Percentiles rank a stretch among this genome's conserved stretches.
Conservation (phyloP, 1,140 invertebrate genomes). For the Ceratoteleas bidentatus region DNA sequence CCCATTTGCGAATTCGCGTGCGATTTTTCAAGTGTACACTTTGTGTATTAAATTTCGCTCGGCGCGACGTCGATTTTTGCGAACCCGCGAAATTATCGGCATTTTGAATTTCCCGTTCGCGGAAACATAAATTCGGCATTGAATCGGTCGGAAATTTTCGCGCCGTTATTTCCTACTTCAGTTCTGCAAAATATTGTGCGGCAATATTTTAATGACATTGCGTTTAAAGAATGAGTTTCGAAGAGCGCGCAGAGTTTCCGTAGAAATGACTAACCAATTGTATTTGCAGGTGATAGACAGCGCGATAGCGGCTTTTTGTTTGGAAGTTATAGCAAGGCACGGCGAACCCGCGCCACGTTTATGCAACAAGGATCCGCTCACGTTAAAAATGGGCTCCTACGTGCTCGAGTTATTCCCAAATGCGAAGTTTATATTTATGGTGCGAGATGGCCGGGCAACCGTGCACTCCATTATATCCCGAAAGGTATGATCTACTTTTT, state of each 20-base stretch:
- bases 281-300: conserved; percentile 90
- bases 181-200: no score
- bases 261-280: conserved; percentile 27
- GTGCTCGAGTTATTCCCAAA: conserved; percentile 90
- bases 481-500: conserved; percentile 83
- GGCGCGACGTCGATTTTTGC: no score
- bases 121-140: no score
- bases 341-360: conserved; percentile 95
- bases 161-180: no score
- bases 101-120: no score
- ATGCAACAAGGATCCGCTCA: conserved; percentile 99
- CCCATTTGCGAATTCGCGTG: no score
- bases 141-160: no score
- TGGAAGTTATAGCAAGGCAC: conserved; percentile 97
- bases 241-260: background rate
- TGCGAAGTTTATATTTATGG: conserved; percentile 98
- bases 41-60: no score
- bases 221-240: no score
- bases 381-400: conserved; percentile 96
- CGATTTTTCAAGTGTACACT: no score
- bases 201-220: no score
- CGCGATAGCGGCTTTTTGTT: conserved; percentile 97
- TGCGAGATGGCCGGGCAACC: conserved; percentile 97
- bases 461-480: conserved; percentile 99
- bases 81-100: no score